Conservation (phyloP, 1,140 invertebrate species). For the Drosophila rhopaloa region DNA sequence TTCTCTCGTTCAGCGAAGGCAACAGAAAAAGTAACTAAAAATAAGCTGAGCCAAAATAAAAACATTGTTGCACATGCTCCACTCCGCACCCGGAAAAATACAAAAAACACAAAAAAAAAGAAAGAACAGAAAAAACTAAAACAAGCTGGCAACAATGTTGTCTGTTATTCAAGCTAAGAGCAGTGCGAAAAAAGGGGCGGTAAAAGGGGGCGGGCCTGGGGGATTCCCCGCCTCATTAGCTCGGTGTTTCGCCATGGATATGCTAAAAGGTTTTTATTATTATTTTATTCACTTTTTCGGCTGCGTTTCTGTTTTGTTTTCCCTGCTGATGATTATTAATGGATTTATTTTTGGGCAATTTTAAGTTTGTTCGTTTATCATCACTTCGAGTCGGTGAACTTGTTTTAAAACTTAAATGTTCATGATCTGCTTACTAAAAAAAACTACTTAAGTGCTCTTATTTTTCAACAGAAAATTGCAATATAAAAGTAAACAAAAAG, state of each 20-base stretch:
- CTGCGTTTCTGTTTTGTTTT: conserved; percentile 1
- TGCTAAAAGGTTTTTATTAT: conserved; percentile 56
- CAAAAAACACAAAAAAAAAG: conserved; percentile 8
- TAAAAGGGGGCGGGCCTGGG: neutral
- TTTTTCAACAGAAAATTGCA: too few species aligned
- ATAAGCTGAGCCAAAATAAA: conserved; percentile 77
- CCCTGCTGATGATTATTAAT: conserved; percentile 43
- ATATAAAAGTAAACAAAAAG: too few species aligned
- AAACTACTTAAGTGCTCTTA: too few species aligned
- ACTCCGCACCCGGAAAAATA: conserved; percentile 26
- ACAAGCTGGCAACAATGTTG: conserved; percentile 58
- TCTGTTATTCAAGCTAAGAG: conserved; percentile 22
- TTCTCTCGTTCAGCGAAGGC: conserved; percentile 54
- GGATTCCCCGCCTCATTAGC: conserved; percentile 51
- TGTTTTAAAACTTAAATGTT: neutral
- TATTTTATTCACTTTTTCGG: conserved; percentile 46
- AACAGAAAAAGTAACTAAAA: conserved; percentile 77
- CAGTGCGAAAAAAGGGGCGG: neutral
- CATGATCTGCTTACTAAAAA: neutral
- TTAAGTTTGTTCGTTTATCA: conserved; percentile 13
- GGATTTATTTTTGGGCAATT: conserved; percentile 27
- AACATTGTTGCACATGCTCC: conserved; percentile 79
- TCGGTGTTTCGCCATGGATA: conserved; percentile 40
- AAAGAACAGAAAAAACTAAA: conserved; percentile 31
- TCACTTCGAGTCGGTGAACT: conserved; percentile 5